Conservation (phyloP, 2,888 invertebrate genomes). For the Eupsilia transversa region DNA sequence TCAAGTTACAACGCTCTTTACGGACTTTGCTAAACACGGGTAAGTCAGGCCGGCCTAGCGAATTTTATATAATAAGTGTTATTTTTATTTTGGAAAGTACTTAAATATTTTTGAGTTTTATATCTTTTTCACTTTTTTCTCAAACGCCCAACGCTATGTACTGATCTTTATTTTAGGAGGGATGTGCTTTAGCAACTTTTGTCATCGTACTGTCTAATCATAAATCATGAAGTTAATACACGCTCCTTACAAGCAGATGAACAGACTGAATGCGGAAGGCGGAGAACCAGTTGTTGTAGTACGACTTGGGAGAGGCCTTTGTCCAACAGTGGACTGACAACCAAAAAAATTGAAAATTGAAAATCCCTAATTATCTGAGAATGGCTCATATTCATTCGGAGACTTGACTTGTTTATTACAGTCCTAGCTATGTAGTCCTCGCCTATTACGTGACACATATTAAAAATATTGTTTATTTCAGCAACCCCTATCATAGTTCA, state of each 20-base stretch:
- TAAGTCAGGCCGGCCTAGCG: background rate
- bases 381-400: background rate
- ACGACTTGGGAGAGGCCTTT: background rate
- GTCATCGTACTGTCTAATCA: background rate
- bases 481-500: conserved; percentile 16
- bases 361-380: background rate
- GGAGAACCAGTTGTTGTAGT: background rate
- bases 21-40: conserved; percentile 39
- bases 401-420: background rate
- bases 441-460: background rate
- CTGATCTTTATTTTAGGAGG: background rate
- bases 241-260: no score
- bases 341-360: background rate
- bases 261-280: background rate
- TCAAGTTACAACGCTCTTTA: conserved; percentile 21
- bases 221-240: background rate
- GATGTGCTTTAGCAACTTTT: background rate
- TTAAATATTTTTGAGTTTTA: background rate
- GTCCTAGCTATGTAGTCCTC: background rate
- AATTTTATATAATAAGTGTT: background rate
- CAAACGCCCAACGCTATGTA: background rate
- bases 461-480: conserved; percentile 21
- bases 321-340: background rate
- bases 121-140: background rate
- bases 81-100: background rate